Base-by-base conservation (phyloP, 2,797 vertebrate species). In the Melopsittacus undulatus region DNA sequence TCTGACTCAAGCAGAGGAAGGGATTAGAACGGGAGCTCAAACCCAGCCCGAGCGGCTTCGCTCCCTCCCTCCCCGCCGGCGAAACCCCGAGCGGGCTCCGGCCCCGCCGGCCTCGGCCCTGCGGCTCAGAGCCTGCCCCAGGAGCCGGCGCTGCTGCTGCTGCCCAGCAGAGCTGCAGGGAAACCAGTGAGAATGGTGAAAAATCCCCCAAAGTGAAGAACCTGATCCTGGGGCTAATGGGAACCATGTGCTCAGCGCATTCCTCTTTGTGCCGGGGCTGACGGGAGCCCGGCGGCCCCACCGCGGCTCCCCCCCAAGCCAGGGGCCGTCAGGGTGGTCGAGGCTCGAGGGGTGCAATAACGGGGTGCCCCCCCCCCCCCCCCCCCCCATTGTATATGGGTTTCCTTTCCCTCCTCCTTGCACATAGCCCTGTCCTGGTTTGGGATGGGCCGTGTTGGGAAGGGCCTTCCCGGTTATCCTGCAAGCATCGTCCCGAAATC, bases 181-280 rank as follows among this genome's bases (percentile, higher is more conserved):
- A 56, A 63, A 19, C 36, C 57, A 59, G 26, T 15, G 66, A 74
- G 38, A 43, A 77, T 52, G n/a, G 43, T n/a, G 54, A 62, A 70
- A 21, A 52, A 42, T 2, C 2, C 30, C 16, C 8, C 12, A 14
- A 34, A 32, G 40, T 72, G 67, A 49, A 49, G 54, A 36, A 46
- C 13, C 3, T 1, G n/a, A 57, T 64, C 68, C 27, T 21, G 1
- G 86, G 80, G 78, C 64, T 97, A 96, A 97, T 96, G 76, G 91
- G 94, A 96, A 95, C 97, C 97, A 96, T 95, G 96, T 97, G 97
- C 96, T 94, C 96, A 9, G 73, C 72, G 45, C 92, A 59, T 89
- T 95, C 95, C 88, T 93, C 97, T 97, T 97, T 97, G 97, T 97
- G 97, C 96, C 5, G 83, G 75, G 45, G 64, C 81, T 57, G 90